Base-by-base conservation (phyloP, 2,888 invertebrate genomes). In the Calameuta idolon region DNA sequence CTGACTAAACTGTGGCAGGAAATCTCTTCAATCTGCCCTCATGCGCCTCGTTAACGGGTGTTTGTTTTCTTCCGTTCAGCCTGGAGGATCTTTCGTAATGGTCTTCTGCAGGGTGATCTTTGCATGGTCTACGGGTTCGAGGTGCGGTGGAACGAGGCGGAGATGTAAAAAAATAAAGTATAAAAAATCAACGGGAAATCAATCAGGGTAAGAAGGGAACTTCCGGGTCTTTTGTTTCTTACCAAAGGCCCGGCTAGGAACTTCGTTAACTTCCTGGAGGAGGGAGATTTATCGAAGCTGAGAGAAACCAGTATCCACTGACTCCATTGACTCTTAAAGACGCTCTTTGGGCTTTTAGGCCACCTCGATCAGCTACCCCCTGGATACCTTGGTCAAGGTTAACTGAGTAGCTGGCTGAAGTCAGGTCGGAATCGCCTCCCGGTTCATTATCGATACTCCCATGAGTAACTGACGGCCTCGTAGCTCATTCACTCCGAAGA, bases 21-120 rank as follows among this genome's bases (percentile, higher is more conserved):
- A 90, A 90, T 90, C 90, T 90, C 89, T 90, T 89, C 89, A 90
- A 90, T 90, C 89, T 90, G 89, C 84, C 84, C 86, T 88, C 87
- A 90, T 90, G 89, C 87, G 86, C 82, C 90, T 89, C 86, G 88
- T 90, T 90, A 90, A 90, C 88, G 84, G 88, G 87, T 87, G 86
- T 89, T 90, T 90, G 89, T 90, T 89, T 90, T 90, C 89, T 87
- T 89, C 85, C 87, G 85, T 85, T 83, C 81, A 30, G 31, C 34
- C 30, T 11, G 55, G 55, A 55, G 55, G 55, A 55, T 55, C 23
- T 55, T 55, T 9, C 55, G 9, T 55, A 55, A 55, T 55, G 55
- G 23, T 55, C 55, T 55, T 23, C 9, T 9, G 23, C 23, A 23
- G 55, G 9, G 2, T 9, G 40, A 5, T 15, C 15, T 1, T 35